Percentiles rank a stretch among this genome's conserved stretches.
phyloP scores from a whole-genome alignment of 2,797 vertebrate genomes.

The Thunnus albacares region DNA sequence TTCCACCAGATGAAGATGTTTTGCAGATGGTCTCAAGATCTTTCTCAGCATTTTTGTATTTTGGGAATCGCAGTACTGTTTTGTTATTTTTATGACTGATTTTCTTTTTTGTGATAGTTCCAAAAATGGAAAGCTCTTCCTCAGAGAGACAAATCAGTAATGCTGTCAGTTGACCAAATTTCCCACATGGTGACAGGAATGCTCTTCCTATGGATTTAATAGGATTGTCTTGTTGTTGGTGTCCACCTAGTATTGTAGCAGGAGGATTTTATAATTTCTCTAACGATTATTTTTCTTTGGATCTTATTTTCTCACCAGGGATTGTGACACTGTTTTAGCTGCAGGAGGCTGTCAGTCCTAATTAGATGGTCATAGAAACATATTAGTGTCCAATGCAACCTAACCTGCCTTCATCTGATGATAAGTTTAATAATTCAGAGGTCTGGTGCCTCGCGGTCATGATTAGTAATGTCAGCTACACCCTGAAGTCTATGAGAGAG shows the following conservation, averaged over 20 bases:
- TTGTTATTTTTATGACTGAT: too few species aligned
- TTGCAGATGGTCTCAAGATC: not conserved
- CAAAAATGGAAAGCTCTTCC: not conserved
- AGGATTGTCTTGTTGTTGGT: too few species aligned
- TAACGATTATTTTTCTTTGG: not conserved
- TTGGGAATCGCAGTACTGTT: too few species aligned
- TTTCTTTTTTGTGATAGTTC: not conserved
- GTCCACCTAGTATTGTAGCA: too few species aligned
- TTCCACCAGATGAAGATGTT: too few species aligned
- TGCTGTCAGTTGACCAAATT: not conserved
- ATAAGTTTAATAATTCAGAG: conserved; percentile 79
- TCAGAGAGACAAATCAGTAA: not conserved
- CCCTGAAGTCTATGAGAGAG: not conserved
- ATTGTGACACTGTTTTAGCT: not conserved
- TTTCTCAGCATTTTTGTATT: not conserved
- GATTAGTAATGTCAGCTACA: conserved; percentile 33
- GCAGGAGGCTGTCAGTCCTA: not conserved
- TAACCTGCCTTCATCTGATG: conserved; percentile 63
- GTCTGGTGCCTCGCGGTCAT: conserved; percentile 35
- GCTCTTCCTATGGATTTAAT: not conserved
- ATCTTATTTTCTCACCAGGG: not conserved
- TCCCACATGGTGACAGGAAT: not conserved
- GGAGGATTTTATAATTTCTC: not conserved
- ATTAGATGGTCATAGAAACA: conserved; percentile 37
- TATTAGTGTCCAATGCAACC: conserved; percentile 51